These are phyloP conservation scores for Tapirus indicus DNA, from an alignment of 2,797 vertebrate genomes.

Conservation along the genomic window DNA sequence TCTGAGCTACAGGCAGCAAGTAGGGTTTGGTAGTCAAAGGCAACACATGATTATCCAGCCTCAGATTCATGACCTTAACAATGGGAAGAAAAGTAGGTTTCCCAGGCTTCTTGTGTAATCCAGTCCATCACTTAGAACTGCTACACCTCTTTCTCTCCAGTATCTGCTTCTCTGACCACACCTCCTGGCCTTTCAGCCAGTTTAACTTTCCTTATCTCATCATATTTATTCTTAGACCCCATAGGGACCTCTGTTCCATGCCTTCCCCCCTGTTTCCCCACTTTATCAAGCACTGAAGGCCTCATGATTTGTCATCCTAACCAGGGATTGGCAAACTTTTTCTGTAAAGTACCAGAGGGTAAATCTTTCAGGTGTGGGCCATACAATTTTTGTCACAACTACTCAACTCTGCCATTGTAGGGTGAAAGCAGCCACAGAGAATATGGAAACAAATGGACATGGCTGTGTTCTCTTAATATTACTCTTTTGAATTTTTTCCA, in stretches of 20 bases:
- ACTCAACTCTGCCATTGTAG: background rate
- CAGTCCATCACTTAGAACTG: too few relatives aligned
- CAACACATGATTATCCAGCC: background rate
- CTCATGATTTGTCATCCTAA: background rate
- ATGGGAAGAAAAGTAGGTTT: background rate
- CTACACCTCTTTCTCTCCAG: rapidly evolving
- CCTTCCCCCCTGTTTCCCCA: background rate
- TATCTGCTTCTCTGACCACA: background rate
- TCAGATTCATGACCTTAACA: background rate
- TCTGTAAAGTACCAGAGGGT: background rate
- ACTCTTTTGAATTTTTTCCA: background rate
- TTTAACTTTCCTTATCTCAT: background rate
- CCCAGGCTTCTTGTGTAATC: background rate
- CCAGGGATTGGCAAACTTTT: background rate
- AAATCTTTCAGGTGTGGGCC: background rate
- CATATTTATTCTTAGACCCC: background rate
- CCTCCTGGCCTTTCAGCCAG: background rate
- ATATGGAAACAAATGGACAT: background rate
- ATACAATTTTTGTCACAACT: background rate
- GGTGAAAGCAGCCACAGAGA: background rate
- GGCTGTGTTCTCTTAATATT: background rate
- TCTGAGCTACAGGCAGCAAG: background rate
- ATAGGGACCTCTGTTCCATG: background rate
- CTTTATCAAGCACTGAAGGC: background rate
- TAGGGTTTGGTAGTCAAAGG: background rate